These are phyloP conservation scores for Leistus spinibarbis DNA, from an alignment of 2,888 invertebrate genomes.

Conservation along the genomic window DNA sequence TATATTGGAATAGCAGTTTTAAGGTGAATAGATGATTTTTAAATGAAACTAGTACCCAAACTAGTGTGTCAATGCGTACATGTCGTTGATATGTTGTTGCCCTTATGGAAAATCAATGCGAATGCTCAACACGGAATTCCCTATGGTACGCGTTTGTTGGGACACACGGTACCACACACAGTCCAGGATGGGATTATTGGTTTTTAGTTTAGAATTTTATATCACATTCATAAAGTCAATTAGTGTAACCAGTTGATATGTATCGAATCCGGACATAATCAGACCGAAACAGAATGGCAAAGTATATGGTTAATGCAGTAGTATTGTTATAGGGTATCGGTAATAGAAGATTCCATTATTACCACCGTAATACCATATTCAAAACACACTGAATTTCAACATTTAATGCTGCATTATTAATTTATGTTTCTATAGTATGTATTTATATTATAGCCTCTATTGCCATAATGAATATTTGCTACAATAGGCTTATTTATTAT, in stretches of 20 bases:
- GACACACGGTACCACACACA: background rate
- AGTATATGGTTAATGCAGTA: background rate
- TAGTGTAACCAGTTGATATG: slow-evolving; percentile 10
- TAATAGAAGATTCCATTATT: background rate
- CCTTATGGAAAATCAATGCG: slow-evolving; percentile 23
- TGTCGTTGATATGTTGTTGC: slow-evolving; percentile 12
- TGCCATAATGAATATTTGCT: background rate
- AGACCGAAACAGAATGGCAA: background rate
- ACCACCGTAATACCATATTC: background rate
- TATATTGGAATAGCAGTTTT: background rate
- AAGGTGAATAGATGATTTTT: background rate
- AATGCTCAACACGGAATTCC: slow-evolving; percentile 20
- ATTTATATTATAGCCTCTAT: background rate
- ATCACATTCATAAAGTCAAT: slow-evolving; percentile 16
- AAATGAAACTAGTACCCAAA: background rate
- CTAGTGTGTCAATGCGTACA: background rate
- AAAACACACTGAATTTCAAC: background rate
- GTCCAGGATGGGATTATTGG: slow-evolving; percentile 4
- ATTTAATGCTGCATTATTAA: background rate
- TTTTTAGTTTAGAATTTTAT: slow-evolving; percentile 19
- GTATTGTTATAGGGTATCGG: background rate
- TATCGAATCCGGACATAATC: slow-evolving; percentile 1
- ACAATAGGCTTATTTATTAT: background rate
- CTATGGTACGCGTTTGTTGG: background rate
- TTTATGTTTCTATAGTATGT: background rate